Percentiles rank a stretch among this genome's conserved stretches.
These are phyloP conservation scores for Sebastes ruberrimus DNA, from an alignment of 2,797 vertebrate species.

Conservation along the genomic window DNA sequence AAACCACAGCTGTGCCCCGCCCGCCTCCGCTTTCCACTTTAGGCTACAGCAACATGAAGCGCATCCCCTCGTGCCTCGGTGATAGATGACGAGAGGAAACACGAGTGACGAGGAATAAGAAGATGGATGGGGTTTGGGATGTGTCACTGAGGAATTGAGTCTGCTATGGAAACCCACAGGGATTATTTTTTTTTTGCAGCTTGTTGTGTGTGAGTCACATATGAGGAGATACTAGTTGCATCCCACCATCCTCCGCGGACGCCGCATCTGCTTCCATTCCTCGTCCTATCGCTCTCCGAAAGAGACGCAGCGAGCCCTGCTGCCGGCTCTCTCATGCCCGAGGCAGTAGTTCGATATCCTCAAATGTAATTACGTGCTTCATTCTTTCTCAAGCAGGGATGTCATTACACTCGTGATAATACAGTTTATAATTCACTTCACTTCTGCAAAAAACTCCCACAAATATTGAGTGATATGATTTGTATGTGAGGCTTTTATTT, in stretches of 20 bases:
- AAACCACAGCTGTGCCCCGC: constrained; percentile 43
- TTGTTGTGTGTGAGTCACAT: constrained; percentile 8
- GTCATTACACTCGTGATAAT: constrained; percentile 14
- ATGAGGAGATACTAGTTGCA: neutral
- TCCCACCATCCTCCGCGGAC: neutral
- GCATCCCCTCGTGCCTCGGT: constrained; percentile 6
- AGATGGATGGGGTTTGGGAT: constrained; percentile 26
- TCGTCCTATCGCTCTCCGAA: constrained; percentile 2
- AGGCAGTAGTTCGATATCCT: constrained; percentile 12
- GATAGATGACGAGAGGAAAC: constrained; percentile 36
- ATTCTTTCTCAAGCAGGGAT: constrained; percentile 6
- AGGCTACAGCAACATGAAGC: constrained; percentile 18
- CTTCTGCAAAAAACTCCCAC: neutral
- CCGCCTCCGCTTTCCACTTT: neutral
- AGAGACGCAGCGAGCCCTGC: neutral
- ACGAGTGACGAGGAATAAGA: constrained; percentile 12
- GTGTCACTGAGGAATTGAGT: constrained; percentile 1
- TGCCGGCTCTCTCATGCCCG: neutral
- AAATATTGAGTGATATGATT: constrained; percentile 7
- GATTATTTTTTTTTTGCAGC: neutral
- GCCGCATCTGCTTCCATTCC: neutral
- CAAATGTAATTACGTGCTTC: constrained; percentile 29
- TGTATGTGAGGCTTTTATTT: constrained; percentile 13
- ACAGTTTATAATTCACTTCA: constrained; percentile 8
- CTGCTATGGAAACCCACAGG: constrained; percentile 1